A percentile compares a stretch with the other conserved stretches of the same genome.
Conservation (phyloP, 23 tunicate genomes). For the Oikopleura vanhoeffeni region DNA sequence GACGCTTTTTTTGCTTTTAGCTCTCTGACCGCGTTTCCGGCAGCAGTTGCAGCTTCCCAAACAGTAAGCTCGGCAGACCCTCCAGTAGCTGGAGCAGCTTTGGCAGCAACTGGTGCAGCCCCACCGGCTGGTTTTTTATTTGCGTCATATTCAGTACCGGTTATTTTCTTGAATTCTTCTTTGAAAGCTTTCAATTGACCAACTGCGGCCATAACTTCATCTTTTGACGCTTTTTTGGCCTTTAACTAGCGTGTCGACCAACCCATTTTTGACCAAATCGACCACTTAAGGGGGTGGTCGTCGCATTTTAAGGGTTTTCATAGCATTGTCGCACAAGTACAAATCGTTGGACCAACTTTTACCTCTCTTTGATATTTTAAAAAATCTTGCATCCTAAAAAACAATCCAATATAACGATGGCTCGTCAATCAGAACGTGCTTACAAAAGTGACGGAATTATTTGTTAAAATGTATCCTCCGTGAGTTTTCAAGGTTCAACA, state of each 20-base stretch:
- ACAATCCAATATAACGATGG: too few relatives aligned
- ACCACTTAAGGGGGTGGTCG: too few relatives aligned
- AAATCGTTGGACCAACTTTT: too few relatives aligned
- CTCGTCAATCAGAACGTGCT: too few relatives aligned
- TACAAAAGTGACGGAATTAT: too few relatives aligned
- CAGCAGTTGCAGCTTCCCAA: not conserved
- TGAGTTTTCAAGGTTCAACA: too few relatives aligned
- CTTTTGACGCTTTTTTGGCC: constrained; percentile 53
- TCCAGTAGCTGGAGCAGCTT: not conserved
- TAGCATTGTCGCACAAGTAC: too few relatives aligned
- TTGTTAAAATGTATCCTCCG: too few relatives aligned
- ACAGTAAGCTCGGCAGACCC: not conserved
- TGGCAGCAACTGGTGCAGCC: not conserved
- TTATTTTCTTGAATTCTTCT: constrained; percentile 41
- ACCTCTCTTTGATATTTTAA: too few relatives aligned
- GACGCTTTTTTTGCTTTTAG: constrained; percentile 66
- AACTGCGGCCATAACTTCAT: constrained; percentile 43
- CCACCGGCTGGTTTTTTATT: constrained; percentile 11
- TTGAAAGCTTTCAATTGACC: constrained; percentile 21
- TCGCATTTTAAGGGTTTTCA: too few relatives aligned
- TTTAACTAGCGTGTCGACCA: constrained; percentile 59
- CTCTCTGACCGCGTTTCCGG: constrained; percentile 53
- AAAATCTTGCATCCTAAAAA: too few relatives aligned
- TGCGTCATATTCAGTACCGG: constrained; percentile 35
- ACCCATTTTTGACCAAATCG: too few relatives aligned